These are phyloP conservation scores for Pangasius larnaudii DNA, from an alignment of 2,797 vertebrate genomes.

Conservation along the genomic window DNA sequence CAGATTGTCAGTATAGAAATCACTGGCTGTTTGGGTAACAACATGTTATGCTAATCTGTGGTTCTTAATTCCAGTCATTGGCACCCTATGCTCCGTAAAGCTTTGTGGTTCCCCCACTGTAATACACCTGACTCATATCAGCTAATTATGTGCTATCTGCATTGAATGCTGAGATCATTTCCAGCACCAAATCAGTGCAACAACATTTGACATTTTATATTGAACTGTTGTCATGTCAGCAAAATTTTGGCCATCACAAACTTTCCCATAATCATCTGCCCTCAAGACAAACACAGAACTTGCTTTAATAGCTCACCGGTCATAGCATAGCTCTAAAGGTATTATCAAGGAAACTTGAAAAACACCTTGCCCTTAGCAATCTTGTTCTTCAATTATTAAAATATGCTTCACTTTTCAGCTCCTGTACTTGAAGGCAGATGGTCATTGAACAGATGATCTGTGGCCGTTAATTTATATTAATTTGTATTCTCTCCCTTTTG, in stretches of 20 bases:
- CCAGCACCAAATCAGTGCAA: constrained; percentile 45
- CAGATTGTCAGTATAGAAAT: neutral
- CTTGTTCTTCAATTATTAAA: constrained; percentile 24
- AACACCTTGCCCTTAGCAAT: constrained; percentile 37
- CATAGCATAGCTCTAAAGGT: neutral
- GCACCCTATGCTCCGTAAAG: neutral
- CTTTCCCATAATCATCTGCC: constrained; percentile 42
- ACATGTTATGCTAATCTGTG: neutral
- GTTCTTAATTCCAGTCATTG: constrained; percentile 12
- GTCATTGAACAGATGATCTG: constrained; percentile 21
- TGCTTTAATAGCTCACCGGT: neutral
- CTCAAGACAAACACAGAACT: constrained; percentile 7
- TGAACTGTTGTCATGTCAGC: constrained; percentile 40
- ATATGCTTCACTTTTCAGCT: constrained; percentile 18
- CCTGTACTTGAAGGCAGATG: constrained; percentile 5
- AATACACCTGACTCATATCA: constrained; percentile 12
- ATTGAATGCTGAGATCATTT: neutral
- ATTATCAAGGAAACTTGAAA: constrained; percentile 4
- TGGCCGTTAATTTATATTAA: constrained; percentile 19
- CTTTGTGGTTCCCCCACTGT: neutral
- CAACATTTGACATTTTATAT: constrained; percentile 22
- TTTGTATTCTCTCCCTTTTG: constrained; percentile 11
- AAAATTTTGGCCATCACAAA: constrained; percentile 36
- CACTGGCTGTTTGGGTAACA: neutral
- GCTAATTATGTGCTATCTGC: constrained; percentile 70